Conservation (phyloP, 2,797 vertebrate genomes). For the Macropus fuliginosus region DNA sequence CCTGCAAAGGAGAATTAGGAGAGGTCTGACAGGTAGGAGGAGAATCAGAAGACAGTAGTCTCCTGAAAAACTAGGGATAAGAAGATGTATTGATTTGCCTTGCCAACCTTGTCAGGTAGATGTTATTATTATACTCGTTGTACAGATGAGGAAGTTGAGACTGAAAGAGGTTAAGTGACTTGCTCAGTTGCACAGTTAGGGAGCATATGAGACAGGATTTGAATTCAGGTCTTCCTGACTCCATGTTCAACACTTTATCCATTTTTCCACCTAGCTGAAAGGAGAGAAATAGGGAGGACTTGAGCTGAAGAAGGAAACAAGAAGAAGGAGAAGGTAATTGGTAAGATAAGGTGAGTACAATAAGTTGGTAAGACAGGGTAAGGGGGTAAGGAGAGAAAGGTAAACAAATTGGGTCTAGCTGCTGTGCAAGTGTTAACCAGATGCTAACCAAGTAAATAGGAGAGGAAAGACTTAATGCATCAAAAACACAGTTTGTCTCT, state of each 20-base stretch:
- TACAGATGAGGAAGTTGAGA: background rate
- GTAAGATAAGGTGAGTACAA: background rate
- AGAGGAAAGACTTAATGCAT: background rate
- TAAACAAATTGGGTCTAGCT: background rate
- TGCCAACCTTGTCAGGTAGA: background rate
- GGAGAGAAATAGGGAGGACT: background rate
- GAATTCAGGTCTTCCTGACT: background rate
- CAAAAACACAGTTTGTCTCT: background rate
- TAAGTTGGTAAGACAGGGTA: background rate
- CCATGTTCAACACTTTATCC: background rate
- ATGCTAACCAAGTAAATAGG: background rate
- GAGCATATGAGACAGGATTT: background rate
- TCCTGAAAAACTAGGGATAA: background rate
- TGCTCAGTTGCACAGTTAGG: background rate
- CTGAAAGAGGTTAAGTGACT: background rate
- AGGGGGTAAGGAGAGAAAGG: background rate
- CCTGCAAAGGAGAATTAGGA: background rate
- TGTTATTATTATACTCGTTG: background rate
- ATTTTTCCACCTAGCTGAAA: background rate
- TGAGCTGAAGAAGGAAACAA: background rate
- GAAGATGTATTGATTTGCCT: background rate
- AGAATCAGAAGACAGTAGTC: background rate
- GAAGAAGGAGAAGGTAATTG: background rate
- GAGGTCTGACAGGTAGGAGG: background rate
- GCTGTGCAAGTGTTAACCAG: background rate